Percentiles rank a stretch among this genome's conserved stretches.
phyloP scores from a whole-genome alignment of 2,797 vertebrate species.

The Adrianichthys oophorus region DNA sequence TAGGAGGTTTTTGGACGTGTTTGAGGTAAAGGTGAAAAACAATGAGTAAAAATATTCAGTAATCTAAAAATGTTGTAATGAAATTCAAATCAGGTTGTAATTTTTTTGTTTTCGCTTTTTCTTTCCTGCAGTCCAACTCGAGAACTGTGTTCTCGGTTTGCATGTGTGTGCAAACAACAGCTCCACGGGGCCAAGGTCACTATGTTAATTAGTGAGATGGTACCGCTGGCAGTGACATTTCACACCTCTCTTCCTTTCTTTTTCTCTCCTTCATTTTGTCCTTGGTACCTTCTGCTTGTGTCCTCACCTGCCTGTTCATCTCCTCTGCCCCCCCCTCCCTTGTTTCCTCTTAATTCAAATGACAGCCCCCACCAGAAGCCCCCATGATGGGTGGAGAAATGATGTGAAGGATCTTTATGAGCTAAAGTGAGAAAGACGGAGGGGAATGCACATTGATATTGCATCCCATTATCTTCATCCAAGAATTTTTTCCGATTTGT shows the following conservation, averaged over 20 bases:
- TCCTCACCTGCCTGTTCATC: conserved; percentile 24
- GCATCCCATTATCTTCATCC: too few relatives aligned
- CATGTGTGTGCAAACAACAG: conserved; percentile 29
- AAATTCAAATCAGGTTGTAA: conserved; percentile 16
- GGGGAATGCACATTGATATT: too few relatives aligned
- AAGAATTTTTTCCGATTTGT: too few relatives aligned
- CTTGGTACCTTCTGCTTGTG: conserved; percentile 46
- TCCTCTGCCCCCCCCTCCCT: conserved; percentile 14
- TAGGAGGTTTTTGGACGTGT: not conserved
- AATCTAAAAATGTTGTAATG: conserved; percentile 11
- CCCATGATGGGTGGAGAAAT: too few relatives aligned
- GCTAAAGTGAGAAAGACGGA: too few relatives aligned
- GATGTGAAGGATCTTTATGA: too few relatives aligned
- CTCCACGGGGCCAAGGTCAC: conserved; percentile 70
- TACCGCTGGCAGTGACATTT: conserved; percentile 69
- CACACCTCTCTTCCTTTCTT: conserved; percentile 59
- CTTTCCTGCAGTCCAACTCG: not conserved
- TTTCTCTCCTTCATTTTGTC: conserved; percentile 52
- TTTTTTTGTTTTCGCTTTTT: conserved; percentile 5
- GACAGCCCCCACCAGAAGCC: conserved; percentile 2
- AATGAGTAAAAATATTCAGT: too few relatives aligned
- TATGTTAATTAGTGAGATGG: conserved; percentile 71
- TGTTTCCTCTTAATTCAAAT: conserved; percentile 30
- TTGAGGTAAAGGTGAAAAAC: conserved; percentile 3
- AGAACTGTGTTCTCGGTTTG: conserved; percentile 9